These are phyloP conservation scores for Scelioninae gen. 2 DNA, from an alignment of 2,888 invertebrate genomes.

Conservation along the genomic window DNA sequence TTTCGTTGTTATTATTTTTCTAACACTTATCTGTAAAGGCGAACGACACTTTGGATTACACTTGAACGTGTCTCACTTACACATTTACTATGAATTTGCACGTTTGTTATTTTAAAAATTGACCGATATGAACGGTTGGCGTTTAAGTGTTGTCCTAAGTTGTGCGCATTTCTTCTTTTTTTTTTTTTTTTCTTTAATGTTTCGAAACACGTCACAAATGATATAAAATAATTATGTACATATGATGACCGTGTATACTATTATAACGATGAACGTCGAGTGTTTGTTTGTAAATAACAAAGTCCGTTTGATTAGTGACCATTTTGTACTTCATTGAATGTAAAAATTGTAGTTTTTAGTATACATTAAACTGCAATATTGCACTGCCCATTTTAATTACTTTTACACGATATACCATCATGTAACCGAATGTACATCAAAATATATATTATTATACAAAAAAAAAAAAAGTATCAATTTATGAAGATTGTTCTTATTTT, in stretches of 20 bases:
- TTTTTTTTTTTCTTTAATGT: not conserved
- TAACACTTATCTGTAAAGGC: constrained; percentile 1
- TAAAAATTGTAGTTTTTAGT: constrained; percentile 28
- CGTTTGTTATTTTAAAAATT: not conserved
- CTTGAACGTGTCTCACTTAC: constrained; percentile 8
- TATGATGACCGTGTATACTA: constrained; percentile 9
- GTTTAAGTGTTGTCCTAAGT: constrained; percentile 11
- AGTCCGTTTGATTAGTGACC: constrained; percentile 10
- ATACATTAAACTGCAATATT: not conserved
- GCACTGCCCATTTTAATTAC: constrained; percentile 20
- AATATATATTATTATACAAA: constrained; percentile 34
- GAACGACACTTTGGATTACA: constrained; percentile 11
- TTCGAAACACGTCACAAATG: constrained; percentile 20
- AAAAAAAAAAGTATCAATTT: constrained; percentile 19
- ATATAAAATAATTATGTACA: constrained; percentile 12
- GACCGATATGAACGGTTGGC: not conserved
- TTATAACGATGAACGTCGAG: constrained; percentile 13
- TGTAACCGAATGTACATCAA: constrained; percentile 33
- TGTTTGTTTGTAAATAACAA: constrained; percentile 29
- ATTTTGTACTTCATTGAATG: constrained; percentile 29
- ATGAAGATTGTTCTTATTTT: constrained; percentile 53
- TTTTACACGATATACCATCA: constrained; percentile 17
- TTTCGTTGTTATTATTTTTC: constrained; percentile 6
- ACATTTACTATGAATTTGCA: constrained; percentile 3
- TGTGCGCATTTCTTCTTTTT: not conserved